Conservation (phyloP, 1,140 invertebrate species). For the Nomia melanderi region DNA sequence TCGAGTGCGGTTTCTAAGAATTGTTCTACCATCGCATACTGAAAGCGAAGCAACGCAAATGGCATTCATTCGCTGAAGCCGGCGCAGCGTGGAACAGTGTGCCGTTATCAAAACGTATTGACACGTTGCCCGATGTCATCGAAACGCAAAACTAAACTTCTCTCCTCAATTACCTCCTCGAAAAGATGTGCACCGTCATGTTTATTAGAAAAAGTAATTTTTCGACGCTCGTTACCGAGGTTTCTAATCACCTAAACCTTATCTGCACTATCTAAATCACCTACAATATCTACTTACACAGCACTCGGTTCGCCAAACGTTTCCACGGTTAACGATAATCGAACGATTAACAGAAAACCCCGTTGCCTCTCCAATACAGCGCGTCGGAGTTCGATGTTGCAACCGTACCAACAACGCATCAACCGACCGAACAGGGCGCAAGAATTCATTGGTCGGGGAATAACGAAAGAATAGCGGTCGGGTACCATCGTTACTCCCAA, state of each 20-base stretch:
- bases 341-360: too few relatives aligned
- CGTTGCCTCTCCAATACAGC: neutral
- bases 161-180: too few relatives aligned
- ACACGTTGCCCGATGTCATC: too few relatives aligned
- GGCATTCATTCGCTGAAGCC: slow-evolving; percentile 31
- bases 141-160: neutral
- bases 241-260: too few relatives aligned
- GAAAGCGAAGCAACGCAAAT: slow-evolving; percentile 51
- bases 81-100: neutral
- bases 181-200: too few relatives aligned
- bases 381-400: neutral
- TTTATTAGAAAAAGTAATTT: too few relatives aligned
- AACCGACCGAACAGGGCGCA: neutral
- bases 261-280: too few relatives aligned
- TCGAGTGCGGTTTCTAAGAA: slow-evolving; percentile 12
- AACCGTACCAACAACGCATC: neutral
- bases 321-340: too few relatives aligned
- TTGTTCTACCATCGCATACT: slow-evolving; percentile 29
- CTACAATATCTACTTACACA: too few relatives aligned
- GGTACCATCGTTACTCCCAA: slow-evolving; percentile 29
- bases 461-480: slow-evolving; percentile 11
- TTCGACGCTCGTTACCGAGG: too few relatives aligned
- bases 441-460: slow-evolving; percentile 19
- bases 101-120: neutral
- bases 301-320: too few relatives aligned